A percentile compares a stretch with the other conserved stretches of the same genome.
These are phyloP conservation scores for Galerucella pusilla DNA, from an alignment of 2,888 invertebrate species.

Conservation along the genomic window DNA sequence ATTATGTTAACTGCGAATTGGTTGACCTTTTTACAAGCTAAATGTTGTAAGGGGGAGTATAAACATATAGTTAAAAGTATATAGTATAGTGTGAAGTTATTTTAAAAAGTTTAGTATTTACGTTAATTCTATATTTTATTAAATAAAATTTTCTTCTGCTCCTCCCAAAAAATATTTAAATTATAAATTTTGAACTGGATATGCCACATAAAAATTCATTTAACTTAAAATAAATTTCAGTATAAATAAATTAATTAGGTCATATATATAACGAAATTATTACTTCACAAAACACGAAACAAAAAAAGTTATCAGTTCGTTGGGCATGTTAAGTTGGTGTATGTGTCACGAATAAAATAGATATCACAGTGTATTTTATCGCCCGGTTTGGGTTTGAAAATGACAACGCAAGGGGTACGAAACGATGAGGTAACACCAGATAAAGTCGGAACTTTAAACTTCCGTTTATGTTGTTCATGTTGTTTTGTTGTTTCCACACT, in stretches of 20 bases:
- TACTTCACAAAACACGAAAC: neutral
- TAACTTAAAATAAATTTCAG: too few species aligned
- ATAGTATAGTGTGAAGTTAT: too few species aligned
- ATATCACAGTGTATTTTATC: constrained; percentile 7
- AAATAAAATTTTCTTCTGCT: too few species aligned
- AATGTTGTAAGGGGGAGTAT: too few species aligned
- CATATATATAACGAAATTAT: neutral
- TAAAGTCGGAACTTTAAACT: constrained; percentile 39
- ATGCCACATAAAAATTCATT: too few species aligned
- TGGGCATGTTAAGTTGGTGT: neutral
- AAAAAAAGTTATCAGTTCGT: neutral
- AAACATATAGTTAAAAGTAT: too few species aligned
- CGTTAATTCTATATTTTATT: too few species aligned
- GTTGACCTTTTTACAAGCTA: neutral
- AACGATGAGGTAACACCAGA: constrained; percentile 22
- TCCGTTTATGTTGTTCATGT: constrained; percentile 36
- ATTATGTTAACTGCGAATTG: constrained; percentile 1
- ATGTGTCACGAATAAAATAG: neutral
- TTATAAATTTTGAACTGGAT: too few species aligned
- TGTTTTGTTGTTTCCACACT: constrained; percentile 23
- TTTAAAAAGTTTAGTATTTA: too few species aligned
- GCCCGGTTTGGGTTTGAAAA: neutral
- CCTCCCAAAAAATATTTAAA: too few species aligned
- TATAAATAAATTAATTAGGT: neutral
- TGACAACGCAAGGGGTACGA: neutral